Percentiles rank a stretch among this genome's conserved stretches.
phyloP scores from a whole-genome alignment of 2,797 vertebrate genomes.

The Darevskia mixta region DNA sequence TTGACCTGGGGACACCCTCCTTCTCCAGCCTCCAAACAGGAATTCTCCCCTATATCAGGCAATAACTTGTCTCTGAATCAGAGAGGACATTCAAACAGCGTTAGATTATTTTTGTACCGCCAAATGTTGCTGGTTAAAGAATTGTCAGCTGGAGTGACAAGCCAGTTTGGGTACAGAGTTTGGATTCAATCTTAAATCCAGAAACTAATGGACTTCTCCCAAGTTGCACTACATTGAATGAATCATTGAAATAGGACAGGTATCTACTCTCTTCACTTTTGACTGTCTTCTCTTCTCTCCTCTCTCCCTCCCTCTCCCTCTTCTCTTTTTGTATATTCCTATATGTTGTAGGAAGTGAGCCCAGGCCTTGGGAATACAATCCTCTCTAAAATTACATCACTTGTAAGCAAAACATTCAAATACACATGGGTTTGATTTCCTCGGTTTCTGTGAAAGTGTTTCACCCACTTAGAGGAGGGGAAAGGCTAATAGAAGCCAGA shows the following conservation, averaged over 20 bases:
- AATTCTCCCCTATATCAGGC: too few species aligned
- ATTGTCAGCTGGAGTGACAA: neutral
- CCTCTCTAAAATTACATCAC: neutral
- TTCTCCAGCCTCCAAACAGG: too few species aligned
- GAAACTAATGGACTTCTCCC: neutral
- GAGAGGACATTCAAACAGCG: too few species aligned
- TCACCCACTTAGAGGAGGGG: neutral
- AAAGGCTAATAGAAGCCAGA: neutral
- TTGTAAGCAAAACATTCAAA: neutral
- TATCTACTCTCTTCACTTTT: neutral
- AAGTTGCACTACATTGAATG: neutral
- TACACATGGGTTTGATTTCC: neutral
- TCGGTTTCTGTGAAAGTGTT: neutral
- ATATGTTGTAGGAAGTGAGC: neutral
- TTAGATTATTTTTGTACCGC: neutral
- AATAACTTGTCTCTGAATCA: too few species aligned
- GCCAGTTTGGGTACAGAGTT: too few species aligned
- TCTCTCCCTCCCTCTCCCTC: too few species aligned
- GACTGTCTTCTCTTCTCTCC: too few species aligned
- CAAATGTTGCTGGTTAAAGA: neutral
- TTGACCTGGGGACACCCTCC: too few species aligned
- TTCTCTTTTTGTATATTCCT: neutral
- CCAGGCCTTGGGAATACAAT: neutral
- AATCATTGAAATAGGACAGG: neutral
- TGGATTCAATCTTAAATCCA: neutral